These are phyloP conservation scores for Myiozetetes cayanensis DNA, from an alignment of 2,113 vertebrate species.

Conservation along the genomic window DNA sequence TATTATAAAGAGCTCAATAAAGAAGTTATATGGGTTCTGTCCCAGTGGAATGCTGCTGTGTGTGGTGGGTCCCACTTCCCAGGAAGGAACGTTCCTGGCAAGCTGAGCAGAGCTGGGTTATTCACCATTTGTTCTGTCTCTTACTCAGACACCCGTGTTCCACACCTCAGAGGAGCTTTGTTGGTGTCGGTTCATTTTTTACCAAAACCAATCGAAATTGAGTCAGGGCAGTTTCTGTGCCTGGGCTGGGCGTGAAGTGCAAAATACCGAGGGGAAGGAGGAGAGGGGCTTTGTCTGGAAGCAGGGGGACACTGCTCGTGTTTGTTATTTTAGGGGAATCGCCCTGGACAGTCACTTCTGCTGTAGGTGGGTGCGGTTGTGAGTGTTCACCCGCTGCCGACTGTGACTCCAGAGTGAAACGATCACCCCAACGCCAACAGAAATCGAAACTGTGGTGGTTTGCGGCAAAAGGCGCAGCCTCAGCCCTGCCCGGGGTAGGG, in stretches of 20 bases:
- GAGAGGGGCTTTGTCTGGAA: neutral
- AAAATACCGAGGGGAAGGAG: neutral
- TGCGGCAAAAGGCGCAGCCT: neutral
- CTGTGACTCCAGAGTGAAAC: rapidly evolving
- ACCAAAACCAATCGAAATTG: rapidly evolving
- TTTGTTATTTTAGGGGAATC: neutral
- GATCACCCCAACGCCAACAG: neutral
- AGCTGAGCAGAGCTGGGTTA: neutral
- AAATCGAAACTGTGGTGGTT: neutral
- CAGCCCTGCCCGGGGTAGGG: neutral
- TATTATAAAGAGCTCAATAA: neutral
- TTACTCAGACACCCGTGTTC: neutral
- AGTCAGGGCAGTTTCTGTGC: neutral
- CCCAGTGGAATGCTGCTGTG: neutral
- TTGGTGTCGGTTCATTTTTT: neutral
- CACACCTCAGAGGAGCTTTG: neutral
- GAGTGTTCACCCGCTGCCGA: rapidly evolving
- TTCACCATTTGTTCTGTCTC: neutral
- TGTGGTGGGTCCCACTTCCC: neutral
- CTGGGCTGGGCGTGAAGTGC: neutral
- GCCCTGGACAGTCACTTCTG: rapidly evolving
- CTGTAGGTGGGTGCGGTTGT: rapidly evolving
- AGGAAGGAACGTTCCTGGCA: neutral
- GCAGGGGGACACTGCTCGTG: rapidly evolving
- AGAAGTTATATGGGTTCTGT: neutral